A percentile compares a stretch with the other conserved stretches of the same genome.
Conservation (phyloP, 2,888 invertebrate species). For the Ischnura elegans region DNA sequence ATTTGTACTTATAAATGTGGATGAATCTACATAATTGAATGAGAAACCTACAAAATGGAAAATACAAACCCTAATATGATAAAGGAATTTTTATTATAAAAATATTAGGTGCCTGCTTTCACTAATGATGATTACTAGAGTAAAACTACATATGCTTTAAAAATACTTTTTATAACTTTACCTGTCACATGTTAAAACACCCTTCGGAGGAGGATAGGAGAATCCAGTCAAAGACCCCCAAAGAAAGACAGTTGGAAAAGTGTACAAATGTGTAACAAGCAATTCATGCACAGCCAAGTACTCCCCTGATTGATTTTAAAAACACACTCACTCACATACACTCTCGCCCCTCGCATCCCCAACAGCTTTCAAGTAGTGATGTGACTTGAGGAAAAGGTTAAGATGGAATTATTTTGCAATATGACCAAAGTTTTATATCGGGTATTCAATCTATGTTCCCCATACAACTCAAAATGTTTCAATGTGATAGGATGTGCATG, state of each 20-base stretch:
- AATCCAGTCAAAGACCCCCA: slow-evolving; percentile 65
- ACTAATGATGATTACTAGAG: slow-evolving; percentile 67
- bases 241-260: slow-evolving; percentile 65
- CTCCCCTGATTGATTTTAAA: slow-evolving; percentile 66
- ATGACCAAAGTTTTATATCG: slow-evolving; percentile 37
- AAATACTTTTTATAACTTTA: slow-evolving; percentile 68
- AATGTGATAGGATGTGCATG: slow-evolving; percentile 65
- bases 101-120: slow-evolving; percentile 68
- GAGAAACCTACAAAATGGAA: slow-evolving; percentile 74
- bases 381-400: slow-evolving; percentile 53
- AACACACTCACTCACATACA: slow-evolving; percentile 67
- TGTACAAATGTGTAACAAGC: slow-evolving; percentile 67
- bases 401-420: slow-evolving; percentile 62
- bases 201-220: slow-evolving; percentile 61
- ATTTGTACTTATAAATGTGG: slow-evolving; percentile 64
- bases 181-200: slow-evolving; percentile 64
- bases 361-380: slow-evolving; percentile 65
- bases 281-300: slow-evolving; percentile 66
- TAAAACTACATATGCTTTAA: slow-evolving; percentile 67
- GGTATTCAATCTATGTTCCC: slow-evolving; percentile 54
- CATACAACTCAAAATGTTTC: slow-evolving; percentile 61
- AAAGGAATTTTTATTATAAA: slow-evolving; percentile 68
- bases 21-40: slow-evolving; percentile 65
- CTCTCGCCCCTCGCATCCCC: slow-evolving; percentile 64
- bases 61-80: slow-evolving; percentile 68